Evolutionary conservation across 2,113 vertebrate species (phyloP).

Genomic region (Pseudopipra pipra): DNA sequence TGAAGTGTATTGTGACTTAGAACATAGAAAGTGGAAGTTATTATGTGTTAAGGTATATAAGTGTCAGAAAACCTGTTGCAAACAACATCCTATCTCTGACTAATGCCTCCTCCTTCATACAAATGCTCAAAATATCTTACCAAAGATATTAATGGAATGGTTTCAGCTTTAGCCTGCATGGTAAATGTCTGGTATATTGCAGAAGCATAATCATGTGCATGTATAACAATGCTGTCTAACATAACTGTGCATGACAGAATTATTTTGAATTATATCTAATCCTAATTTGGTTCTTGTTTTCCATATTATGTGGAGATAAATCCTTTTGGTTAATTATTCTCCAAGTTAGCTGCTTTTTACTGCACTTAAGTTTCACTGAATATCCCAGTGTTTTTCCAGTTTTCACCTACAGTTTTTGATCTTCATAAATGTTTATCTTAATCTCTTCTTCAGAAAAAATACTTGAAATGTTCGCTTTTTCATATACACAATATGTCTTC

Average conservation of each 20-base stretch:
- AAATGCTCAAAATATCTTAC: background rate
- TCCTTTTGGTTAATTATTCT: background rate
- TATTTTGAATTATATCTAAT: background rate
- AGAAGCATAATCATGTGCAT: background rate
- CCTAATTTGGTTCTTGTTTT: background rate
- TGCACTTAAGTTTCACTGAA: background rate
- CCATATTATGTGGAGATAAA: background rate
- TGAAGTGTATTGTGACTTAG: background rate
- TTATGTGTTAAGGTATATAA: accelerated
- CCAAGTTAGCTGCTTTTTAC: background rate
- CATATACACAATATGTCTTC: background rate
- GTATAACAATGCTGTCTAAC: background rate
- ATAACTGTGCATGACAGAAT: background rate
- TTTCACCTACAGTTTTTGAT: background rate
- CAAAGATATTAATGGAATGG: background rate
- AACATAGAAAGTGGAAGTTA: background rate
- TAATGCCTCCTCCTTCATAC: background rate
- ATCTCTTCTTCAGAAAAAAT: background rate
- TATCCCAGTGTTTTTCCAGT: background rate
- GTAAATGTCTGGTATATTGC: background rate
- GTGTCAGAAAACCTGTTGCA: background rate
- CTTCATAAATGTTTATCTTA: background rate
- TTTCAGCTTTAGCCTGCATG: background rate
- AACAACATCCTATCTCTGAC: background rate
- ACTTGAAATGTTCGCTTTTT: background rate